Evolutionary conservation across 2,797 vertebrate genomes (phyloP), one percentile per base, ranked within the genome.

Genomic region (Lutjanus argentimaculatus): DNA sequence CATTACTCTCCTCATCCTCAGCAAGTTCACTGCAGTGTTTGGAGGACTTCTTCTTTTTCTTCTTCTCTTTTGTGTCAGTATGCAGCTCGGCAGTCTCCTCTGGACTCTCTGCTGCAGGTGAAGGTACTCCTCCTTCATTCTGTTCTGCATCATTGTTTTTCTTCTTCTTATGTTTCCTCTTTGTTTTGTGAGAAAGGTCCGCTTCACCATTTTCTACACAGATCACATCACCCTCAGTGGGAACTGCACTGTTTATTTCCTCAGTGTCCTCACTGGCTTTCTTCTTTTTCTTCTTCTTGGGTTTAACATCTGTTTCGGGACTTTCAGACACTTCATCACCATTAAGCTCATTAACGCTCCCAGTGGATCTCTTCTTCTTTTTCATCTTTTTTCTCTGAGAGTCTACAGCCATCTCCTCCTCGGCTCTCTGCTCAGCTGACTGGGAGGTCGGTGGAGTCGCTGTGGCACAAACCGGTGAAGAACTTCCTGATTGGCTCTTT

Each of bases 41-140:
- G 36, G 79, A 79, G 6, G 79, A 83, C 49, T 88, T 94, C 56
- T 85, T 93, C 56, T 86, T 91, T 62, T 87, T 94, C 72, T 77
- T 89, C 71, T 81, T 85, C 17, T 16, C 51, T 51, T 66, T 25
- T 14, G 9, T 9, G 11, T 85, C 71, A 14, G 52, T 9, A 9
- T 57, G 69, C 56, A 36, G 43, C 59, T 88, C 81, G 1, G 69
- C 30, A 0, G 55, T 48, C 11, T 65, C 76, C 65, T 64, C 72
- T 0, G 4, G 42, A 62, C 45, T 63, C 42, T 83, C 65, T 21
- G 49, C 59, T n/a, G 70, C 72, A 59, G 71, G 0, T 12, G 80
- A 74, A 21, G 15, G 0, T 0, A 22, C 10, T 10, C 0, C 82
- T 6, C 56, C 78, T 64, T 40, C 25, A 2, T 49, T 53, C 7